Evolutionary conservation across 2,797 vertebrate species (phyloP).

Genomic region (Thalassophryne amazonica): DNA sequence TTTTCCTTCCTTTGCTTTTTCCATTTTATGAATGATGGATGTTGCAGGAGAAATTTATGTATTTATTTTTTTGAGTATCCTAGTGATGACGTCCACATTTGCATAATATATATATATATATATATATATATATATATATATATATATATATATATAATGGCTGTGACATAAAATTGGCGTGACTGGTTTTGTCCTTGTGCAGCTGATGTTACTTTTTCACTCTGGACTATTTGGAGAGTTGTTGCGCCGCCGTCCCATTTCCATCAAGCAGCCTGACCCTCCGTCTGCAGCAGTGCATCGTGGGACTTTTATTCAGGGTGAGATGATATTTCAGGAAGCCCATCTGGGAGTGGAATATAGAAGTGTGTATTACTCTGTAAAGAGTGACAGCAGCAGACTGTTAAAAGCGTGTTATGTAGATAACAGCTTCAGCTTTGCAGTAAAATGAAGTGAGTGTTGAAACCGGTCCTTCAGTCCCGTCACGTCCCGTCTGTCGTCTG

Average conservation of each 20-base stretch:
- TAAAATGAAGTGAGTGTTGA: conserved; percentile 1
- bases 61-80: too few species aligned
- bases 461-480: conserved; percentile 26
- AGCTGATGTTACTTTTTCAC: conserved; percentile 19
- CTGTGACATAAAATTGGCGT: not conserved
- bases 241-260: conserved; percentile 63
- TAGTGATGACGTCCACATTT: too few species aligned
- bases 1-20: too few species aligned
- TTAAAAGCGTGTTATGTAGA: conserved; percentile 19
- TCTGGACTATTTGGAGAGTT: conserved; percentile 45
- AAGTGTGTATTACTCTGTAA: conserved; percentile 35
- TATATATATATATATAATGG: too few species aligned
- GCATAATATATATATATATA: too few species aligned
- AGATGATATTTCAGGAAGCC: conserved; percentile 74
- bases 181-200: conserved; percentile 13
- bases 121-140: too few species aligned
- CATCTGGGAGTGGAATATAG: conserved; percentile 41
- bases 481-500: conserved; percentile 37
- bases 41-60: too few species aligned
- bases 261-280: conserved; percentile 62
- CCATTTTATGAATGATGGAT: too few species aligned
- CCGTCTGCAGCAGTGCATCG: conserved; percentile 41
- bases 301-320: conserved; percentile 66
- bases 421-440: conserved; percentile 13
- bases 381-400: conserved; percentile 33